Conservation (phyloP, 1,140 invertebrate genomes). For the Caerostris darwini region DNA sequence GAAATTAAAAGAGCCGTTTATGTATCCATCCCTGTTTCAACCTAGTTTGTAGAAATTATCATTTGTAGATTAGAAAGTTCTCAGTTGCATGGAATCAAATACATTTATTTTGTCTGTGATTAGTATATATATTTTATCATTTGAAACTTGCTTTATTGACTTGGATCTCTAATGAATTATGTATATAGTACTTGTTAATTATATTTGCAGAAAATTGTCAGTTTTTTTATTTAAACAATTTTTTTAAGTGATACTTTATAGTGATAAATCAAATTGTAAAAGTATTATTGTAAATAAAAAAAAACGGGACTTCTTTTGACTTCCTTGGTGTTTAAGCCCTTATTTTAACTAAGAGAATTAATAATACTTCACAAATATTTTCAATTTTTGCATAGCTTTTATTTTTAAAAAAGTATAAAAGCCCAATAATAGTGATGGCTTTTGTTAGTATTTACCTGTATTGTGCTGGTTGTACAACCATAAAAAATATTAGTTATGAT, state of each 20-base stretch:
- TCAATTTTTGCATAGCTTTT: too few species aligned
- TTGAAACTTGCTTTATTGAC: slow-evolving; percentile 4
- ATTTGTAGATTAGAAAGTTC: not conserved
- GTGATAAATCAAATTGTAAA: slow-evolving; percentile 28
- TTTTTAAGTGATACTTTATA: slow-evolving; percentile 33
- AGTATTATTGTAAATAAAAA: slow-evolving; percentile 30
- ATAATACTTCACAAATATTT: too few species aligned
- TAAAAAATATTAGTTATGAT: too few species aligned
- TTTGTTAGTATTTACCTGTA: too few species aligned
- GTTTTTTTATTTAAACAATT: not conserved
- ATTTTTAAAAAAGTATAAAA: too few species aligned
- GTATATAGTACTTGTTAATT: not conserved
- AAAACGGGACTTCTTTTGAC: not conserved
- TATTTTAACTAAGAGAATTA: too few species aligned
- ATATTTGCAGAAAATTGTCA: not conserved
- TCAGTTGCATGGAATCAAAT: not conserved
- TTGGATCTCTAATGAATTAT: not conserved
- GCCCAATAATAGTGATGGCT: too few species aligned
- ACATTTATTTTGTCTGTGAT: slow-evolving; percentile 15
- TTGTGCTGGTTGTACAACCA: too few species aligned
- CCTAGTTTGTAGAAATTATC: not conserved
- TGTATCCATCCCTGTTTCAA: not conserved
- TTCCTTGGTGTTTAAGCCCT: not conserved
- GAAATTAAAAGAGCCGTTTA: not conserved
- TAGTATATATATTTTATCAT: not conserved